These are phyloP conservation scores for Knipowitschia caucasica DNA, from an alignment of 2,797 vertebrate genomes.

Conservation along the genomic window DNA sequence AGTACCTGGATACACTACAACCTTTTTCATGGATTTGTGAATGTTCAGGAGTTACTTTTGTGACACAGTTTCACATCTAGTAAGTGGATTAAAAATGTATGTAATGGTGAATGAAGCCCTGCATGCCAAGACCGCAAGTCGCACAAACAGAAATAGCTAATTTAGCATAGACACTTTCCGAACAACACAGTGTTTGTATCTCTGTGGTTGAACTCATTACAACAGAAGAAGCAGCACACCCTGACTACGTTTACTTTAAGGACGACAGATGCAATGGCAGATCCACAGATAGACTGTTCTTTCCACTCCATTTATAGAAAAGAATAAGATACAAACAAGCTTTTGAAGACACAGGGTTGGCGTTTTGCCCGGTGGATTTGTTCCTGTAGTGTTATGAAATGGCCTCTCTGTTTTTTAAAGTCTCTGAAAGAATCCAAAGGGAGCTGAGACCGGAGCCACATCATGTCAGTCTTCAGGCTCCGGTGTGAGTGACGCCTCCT, in stretches of 20 bases:
- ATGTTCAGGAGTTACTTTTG: no score
- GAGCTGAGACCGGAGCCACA: constrained; percentile 25
- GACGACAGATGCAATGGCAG: constrained; percentile 21
- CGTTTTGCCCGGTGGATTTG: constrained; percentile 9
- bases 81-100: no score
- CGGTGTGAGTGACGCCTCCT: constrained; percentile 29
- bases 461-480: constrained; percentile 16
- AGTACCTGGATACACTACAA: no score
- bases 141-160: no score
- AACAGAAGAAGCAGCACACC: constrained; percentile 40
- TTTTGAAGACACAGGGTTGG: constrained; percentile 25
- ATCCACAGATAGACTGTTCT: constrained; percentile 23
- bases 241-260: constrained; percentile 43
- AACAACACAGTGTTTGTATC: constrained; percentile 20
- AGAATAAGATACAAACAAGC: constrained; percentile 14
- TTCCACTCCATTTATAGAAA: neutral
- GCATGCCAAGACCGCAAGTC: no score
- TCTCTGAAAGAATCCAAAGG: constrained; percentile 12
- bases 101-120: no score
- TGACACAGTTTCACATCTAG: no score
- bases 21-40: no score
- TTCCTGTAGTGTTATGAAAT: constrained; percentile 18
- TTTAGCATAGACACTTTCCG: neutral
- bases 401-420: constrained; percentile 22
- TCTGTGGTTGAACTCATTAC: constrained; percentile 23